Base-by-base conservation (phyloP, 2,888 invertebrate genomes). In the Quadriops clusia region DNA sequence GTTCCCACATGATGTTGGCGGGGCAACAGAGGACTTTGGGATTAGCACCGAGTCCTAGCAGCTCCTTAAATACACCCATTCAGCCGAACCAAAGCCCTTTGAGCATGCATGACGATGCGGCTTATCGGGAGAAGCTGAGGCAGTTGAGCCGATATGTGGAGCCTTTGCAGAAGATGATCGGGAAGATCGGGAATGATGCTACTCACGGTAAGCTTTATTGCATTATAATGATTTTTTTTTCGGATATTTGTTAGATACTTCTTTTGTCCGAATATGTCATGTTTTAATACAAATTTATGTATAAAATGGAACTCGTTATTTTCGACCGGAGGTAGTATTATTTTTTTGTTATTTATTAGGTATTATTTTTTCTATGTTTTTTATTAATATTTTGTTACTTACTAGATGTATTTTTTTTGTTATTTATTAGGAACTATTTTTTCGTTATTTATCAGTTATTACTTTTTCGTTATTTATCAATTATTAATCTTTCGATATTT, bases 141-240 rank as follows among this genome's bases (percentile, higher is more conserved):
- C 89, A 93, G 52, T 69, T 95, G 16, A 86, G 85, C 46, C 90
- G 89, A 61, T 95, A 90, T 55, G 89, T 94, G 43, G 94, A 93
- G 49, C 91, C 94, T 1, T 63, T 95, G 13, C 70, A 86, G 25
- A 72, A 86, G 38, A 90, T 93, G 84, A 87, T 95, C 42, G 78
- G 84, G 30, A 72, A 80, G 50, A 82, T 83, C 66, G 82, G 84
- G 51, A 83, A 77, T 54, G 87, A 87, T 56, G 85, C 85, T 39
- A 72, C n/a, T n/a, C n/a, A 70, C 47, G 67, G 67, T 70, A 45
- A 64, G 67, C 63, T 27, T 33, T 21, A 27, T 22, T 30, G 14
- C 21, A 4, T 32, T 26, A 20, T 14, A 9, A 17, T 3, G 11
- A 9, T 33, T 22, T 7, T 16, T 21, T 3, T n/a, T n/a, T n/a